Evolutionary conservation across 2,797 vertebrate genomes (phyloP), one percentile per base, ranked within the genome.

Genomic region (Paramormyrops hopkinsi): DNA sequence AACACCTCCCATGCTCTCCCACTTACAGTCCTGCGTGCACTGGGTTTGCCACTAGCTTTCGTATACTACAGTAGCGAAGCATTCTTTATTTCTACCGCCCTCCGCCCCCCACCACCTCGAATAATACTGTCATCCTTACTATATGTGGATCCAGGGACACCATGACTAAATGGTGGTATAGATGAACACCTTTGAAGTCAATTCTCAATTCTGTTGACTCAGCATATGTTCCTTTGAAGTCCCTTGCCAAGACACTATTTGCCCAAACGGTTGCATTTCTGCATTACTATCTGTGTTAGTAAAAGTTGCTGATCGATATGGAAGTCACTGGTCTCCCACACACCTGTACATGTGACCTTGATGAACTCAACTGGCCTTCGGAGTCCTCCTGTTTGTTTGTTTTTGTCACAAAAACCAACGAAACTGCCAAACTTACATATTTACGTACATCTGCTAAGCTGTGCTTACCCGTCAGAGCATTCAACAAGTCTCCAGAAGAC

Each of bases 401-500:
- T 37, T 76, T 41, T 7, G 69, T 76, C 33, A 37, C 33, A 76
- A 76, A 73, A 41, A 76, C 33, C 33, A 14, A 46, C 29, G 22
- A 46, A 82, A 82, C 14, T 22, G 41, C 76, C 19, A 82, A 82
- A 46, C 2, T 2, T 79, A 19, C 41, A n/a, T 44, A 82, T 44
- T 22, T 82, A 82, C 8, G 0, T 46, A 46, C 69, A 37, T 37
- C 69, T 50, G 22, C 76, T 83, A 48, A 83, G 79, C 79, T 51
- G 4, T 65, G 37, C 53, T 88, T 88, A 88, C 37, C 56, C 7
- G 19, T n/a, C 54, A 62, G 54, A 65, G 17, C 56, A 12, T 41
- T 88, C 56, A 62, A 65, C 56, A 88, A 88, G 86, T 65, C 41
- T 65, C 56, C 56, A 56, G 37, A 62, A 65, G 19, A 62, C 37